phyloP scores from a whole-genome alignment of 2,113 vertebrate genomes.

The Sturnira hondurensis region DNA sequence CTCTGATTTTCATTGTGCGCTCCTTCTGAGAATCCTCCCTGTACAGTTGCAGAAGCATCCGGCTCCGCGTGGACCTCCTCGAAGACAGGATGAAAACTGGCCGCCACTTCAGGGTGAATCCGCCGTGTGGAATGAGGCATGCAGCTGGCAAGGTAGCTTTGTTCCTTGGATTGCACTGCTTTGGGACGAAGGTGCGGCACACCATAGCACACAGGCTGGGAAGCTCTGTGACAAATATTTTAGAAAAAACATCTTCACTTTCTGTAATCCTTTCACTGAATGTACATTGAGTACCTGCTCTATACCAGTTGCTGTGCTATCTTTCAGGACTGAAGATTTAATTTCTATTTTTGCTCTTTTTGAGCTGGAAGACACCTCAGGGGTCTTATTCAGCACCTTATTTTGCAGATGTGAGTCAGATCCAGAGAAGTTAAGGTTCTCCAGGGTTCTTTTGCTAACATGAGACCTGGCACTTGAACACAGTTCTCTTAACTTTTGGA shows the following conservation, averaged over 20 bases:
- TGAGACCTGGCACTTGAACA: background rate
- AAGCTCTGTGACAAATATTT: background rate
- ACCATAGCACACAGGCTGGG: background rate
- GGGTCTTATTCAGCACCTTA: background rate
- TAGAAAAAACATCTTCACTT: background rate
- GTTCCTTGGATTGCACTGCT: background rate
- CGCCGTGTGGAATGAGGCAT: background rate
- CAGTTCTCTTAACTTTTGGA: background rate
- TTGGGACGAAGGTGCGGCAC: background rate
- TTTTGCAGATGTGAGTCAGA: background rate
- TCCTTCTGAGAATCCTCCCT: background rate
- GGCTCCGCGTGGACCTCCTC: background rate
- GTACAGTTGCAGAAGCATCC: background rate
- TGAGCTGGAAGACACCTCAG: background rate
- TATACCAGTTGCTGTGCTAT: background rate
- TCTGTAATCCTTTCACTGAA: background rate
- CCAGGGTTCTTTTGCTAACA: background rate
- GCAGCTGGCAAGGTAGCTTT: background rate
- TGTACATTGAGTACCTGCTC: background rate
- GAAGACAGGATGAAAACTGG: background rate
- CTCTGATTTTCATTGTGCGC: background rate
- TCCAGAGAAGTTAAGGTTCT: background rate
- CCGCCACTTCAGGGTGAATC: background rate
- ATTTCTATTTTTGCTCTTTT: conserved; percentile 12
- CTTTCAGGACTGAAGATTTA: background rate